Base-by-base conservation (phyloP, 2,113 vertebrate genomes). In the Cepphus grylle region DNA sequence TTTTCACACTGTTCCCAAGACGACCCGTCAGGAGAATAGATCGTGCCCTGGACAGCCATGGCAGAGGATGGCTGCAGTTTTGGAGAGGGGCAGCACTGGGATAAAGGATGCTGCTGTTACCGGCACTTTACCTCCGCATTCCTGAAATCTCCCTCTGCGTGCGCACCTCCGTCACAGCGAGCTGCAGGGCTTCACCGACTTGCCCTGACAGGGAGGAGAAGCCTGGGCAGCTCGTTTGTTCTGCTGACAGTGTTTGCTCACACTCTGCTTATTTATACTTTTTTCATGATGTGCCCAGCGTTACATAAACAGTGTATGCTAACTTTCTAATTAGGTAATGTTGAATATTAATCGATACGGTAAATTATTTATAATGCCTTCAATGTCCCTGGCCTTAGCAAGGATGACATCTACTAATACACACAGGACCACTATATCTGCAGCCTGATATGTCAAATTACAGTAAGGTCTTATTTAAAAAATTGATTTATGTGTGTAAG, bases 41-140 rank as follows among this genome's bases (percentile, higher is more conserved):
- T 30, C 0, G 0, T n/a, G 27, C 5, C 70, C n/a, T 70, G 71
- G 34, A 47, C 11, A 45, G 27, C 5, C 9, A 6, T 26, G 43
- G 63, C 21, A 27, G 22, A 61, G 45, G 34, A 27, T 1, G 3
- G 15, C 19, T 34, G 18, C 49, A 32, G 12, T 30, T 12, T 29
- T 18, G 6, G 16, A 13, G 16, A 11, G 6, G 63, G 17, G 10
- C 6, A 66, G 16, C 45, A 8, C 2, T 7, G 42, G 9, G 23
- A 77, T 9, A 40, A n/a, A 63, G 7, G 20, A 25, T 50, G 32
- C 18, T 76, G 26, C 32, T 56, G 67, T 42, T 49, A 14, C 9
- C 8, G 10, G 21, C 22, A 3, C 26, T 63, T 59, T 23, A 32
- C 3, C 16, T 82, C 78, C 76, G 30, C 17, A 5, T 34, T 69